Conservation (phyloP, 2,797 vertebrate genomes). For the Ceyx erithaca region DNA sequence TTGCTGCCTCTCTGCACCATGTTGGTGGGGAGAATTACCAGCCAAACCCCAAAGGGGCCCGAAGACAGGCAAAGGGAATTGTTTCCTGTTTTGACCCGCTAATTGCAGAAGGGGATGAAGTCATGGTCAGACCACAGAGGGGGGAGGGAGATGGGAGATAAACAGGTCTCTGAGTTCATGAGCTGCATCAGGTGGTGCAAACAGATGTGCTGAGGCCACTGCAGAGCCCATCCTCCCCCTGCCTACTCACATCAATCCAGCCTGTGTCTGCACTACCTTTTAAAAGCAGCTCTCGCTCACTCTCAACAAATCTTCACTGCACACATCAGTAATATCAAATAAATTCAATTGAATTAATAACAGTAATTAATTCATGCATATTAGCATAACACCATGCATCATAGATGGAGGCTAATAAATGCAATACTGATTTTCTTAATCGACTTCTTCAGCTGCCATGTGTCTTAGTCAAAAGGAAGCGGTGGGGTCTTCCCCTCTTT, state of each 20-base stretch:
- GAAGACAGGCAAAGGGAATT: background rate
- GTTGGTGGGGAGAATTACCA: background rate
- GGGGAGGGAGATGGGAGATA: background rate
- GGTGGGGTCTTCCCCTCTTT: constrained; percentile 21
- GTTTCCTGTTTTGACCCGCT: background rate
- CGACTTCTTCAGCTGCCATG: constrained; percentile 51
- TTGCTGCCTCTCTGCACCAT: background rate
- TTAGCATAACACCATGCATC: constrained; percentile 74
- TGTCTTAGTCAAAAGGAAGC: constrained; percentile 56
- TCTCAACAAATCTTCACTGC: constrained; percentile 38
- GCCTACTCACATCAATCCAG: background rate
- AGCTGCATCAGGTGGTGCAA: constrained; percentile 17
- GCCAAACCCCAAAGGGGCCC: background rate
- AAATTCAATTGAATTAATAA: constrained; percentile 76
- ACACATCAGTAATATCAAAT: constrained; percentile 53
- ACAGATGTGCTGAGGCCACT: constrained; percentile 33
- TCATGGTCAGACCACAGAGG: background rate
- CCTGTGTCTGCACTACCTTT: background rate
- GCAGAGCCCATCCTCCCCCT: background rate
- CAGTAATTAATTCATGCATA: constrained; percentile 75
- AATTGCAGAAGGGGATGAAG: background rate
- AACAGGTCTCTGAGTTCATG: background rate
- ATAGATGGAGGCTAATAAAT: constrained; percentile 72
- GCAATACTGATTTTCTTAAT: constrained; percentile 73
- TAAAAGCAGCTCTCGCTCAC: background rate